Conservation (phyloP, 1,140 invertebrate species). For the Euglossa dilemma region DNA sequence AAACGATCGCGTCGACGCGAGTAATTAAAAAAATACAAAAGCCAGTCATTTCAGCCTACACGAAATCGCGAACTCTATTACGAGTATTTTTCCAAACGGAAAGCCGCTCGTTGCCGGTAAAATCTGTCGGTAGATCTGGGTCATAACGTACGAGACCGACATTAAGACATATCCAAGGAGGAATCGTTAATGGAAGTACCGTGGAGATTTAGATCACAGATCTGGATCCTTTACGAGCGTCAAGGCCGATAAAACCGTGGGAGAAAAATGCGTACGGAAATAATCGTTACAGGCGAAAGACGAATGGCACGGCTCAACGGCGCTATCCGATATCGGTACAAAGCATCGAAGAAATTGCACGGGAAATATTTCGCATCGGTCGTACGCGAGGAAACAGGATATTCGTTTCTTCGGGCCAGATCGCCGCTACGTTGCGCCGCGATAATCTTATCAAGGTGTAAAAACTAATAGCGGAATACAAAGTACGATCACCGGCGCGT, state of each 20-base stretch:
- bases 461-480: constrained; percentile 37
- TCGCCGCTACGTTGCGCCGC: background rate
- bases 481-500: constrained; percentile 15
- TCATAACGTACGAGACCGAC: no score
- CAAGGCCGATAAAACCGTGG: background rate
- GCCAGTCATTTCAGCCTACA: no score
- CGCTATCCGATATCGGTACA: background rate
- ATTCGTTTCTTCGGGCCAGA: constrained; percentile 7
- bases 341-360: background rate
- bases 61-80: no score
- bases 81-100: no score
- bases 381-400: constrained; percentile 28
- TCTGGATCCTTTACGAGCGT: background rate
- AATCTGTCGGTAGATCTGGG: no score
- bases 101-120: no score
- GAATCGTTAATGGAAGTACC: background rate
- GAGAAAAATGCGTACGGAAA: background rate
- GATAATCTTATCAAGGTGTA: constrained; percentile 39
- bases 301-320: background rate
- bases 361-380: constrained; percentile 6
- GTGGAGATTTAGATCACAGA: background rate
- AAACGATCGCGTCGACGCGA: no score
- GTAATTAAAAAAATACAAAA: no score
- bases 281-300: background rate
- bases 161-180: no score